Conservation (phyloP, 2,888 invertebrate species). For the Drosophila crucigera region DNA sequence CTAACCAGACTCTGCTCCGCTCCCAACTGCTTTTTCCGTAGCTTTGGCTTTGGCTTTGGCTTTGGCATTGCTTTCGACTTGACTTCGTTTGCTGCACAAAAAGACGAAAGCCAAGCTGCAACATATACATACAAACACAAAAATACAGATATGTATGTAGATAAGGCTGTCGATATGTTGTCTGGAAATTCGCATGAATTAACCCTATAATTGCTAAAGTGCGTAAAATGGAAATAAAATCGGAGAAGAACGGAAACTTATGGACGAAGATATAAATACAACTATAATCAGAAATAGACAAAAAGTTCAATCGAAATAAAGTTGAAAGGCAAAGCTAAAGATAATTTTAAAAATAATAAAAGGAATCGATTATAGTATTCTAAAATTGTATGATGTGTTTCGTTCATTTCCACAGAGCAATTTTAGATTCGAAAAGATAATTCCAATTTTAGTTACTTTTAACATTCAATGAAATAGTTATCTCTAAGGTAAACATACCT, state of each 20-base stretch:
- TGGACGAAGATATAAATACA: background rate
- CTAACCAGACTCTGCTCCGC: constrained; percentile 31
- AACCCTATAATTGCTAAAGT: constrained; percentile 54
- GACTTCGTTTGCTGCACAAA: constrained; percentile 24
- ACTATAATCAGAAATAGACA: background rate
- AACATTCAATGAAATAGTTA: background rate
- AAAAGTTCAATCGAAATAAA: background rate
- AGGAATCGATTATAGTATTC: no score
- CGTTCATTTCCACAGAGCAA: background rate
- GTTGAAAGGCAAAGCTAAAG: background rate
- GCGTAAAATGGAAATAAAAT: constrained; percentile 4
- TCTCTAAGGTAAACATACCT: background rate
- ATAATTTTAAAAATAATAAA: no score
- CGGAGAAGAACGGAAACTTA: background rate
- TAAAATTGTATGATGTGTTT: no score
- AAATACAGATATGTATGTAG: constrained; percentile 23
- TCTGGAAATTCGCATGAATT: constrained; percentile 56
- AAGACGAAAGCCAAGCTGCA: background rate
- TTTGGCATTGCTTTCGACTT: constrained; percentile 21
- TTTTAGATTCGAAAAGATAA: background rate
- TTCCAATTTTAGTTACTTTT: background rate
- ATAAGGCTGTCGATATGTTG: constrained; percentile 16
- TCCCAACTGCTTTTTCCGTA: constrained; percentile 31
- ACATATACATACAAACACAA: background rate
- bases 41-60: constrained; percentile 5